Evolutionary conservation across 1,140 invertebrate genomes (phyloP), one percentile per base, ranked within the genome.

Genomic region (Anthonomus grandis): DNA sequence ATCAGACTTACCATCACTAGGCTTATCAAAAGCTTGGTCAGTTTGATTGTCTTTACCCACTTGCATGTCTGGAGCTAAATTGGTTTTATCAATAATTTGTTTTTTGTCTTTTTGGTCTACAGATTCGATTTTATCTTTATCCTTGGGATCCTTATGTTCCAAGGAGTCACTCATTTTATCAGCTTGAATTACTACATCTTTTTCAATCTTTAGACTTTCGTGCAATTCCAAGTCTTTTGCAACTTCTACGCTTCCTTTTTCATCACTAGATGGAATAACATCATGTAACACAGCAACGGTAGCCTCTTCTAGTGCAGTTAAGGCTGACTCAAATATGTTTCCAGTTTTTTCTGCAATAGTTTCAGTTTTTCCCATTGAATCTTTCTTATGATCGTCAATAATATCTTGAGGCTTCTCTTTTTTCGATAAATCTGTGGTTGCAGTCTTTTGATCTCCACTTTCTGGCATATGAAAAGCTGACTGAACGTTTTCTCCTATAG

Each of bases 321-420:
- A 41, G 8, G 49, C n/a, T 10, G 54, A 56, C 12, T 42, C 54
- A 3, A 56, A n/a, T 3, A 39, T 44, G 17, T 58, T 34, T 24
- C 51, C 56, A 23, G 41, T 44, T 45, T 45, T 52, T 21, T 48
- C 45, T 8, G 46, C 24, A 36, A 45, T 38, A 22, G 45, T 42
- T 34, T 46, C 52, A 21, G 52, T 21, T 36, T 24, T 27, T 23
- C 46, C 52, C 13, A 47, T 19, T n/a, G n/a, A n/a, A n/a, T n/a
- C n/a, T n/a, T 21, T 13, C 8, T 18, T 22, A 9, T 10, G 13
- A 45, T 13, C 12, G 19, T 13, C 19, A 2, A 13, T n/a, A n/a
- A n/a, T n/a, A 1, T 34, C 31, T 34, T 34, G 10, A 34, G 2
- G 2, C 2, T 34, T 2, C 31, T 10, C 2, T 34, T 34, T 2